Evolutionary conservation across 2,113 vertebrate genomes (phyloP), one percentile per base, ranked within the genome.

Genomic region (Epinephelus cyanopodus): DNA sequence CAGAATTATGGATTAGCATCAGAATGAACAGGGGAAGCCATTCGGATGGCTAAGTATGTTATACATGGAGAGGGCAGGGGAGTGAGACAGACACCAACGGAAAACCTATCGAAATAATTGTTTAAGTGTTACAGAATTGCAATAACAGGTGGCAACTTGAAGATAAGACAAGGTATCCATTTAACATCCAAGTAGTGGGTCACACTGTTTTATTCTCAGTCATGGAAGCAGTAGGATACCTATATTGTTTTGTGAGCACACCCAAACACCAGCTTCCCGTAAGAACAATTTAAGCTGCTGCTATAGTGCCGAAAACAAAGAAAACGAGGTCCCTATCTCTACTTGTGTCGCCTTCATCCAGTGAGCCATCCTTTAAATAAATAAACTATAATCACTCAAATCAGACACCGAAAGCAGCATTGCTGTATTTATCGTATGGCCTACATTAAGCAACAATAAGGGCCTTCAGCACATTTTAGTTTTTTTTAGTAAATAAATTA

Each of bases 1-100:
- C 45, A 77, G 65, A 87, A 85, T 85, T 84, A 86, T 81, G 82
- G 80, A 90, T 91, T 83, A 91, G 71, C 73, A 78, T 63, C 83
- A 80, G 64, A 84, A 87, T 80, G 63, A 89, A 64, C 13, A 65
- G 66, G 53, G 56, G 53, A 15, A 65, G 77, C 64, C 47, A 69
- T 80, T 86, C n/a, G 56, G 67, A 76, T 53, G n/a, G 62, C 19
- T 10, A 52, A 82, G 67, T 78, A 29, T 64, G 47, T 66, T 80
- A 60, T n/a, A 56, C 23, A 82, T 21, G 39, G 6, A 47, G 27
- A 73, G 25, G 25, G 3, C 25, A 33, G 23, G 11, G 1, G 11
- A 60, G 64, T 67, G 33, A 18, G 61, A 50, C 42, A 57, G 4
- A 33, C 1, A 33, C 18, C 56, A 54, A 72, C 10, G 39, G 25